Evolutionary conservation across 2,113 vertebrate species (phyloP).

Genomic region (Oriolus oriolus): DNA sequence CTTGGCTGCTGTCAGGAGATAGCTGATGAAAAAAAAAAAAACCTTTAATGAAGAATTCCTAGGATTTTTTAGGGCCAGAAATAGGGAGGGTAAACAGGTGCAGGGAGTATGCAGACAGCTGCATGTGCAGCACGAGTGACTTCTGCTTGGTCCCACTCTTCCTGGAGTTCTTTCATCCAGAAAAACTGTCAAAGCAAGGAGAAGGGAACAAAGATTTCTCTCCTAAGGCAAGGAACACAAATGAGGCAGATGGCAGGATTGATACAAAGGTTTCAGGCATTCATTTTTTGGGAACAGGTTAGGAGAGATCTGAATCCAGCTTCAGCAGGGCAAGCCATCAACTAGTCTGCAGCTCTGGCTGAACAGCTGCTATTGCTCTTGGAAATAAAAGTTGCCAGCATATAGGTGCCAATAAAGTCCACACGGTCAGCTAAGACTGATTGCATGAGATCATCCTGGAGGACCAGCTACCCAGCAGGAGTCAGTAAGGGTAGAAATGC

Average conservation of each 20-base stretch:
- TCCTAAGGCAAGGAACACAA: neutral
- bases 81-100: neutral
- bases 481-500: neutral
- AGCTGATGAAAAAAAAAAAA: neutral
- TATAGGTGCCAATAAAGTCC: neutral
- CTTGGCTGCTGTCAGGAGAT: neutral
- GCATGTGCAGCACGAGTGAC: neutral
- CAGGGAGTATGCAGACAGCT: neutral
- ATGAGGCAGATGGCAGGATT: neutral
- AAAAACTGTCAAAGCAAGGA: neutral
- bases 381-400: neutral
- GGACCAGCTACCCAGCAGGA: neutral
- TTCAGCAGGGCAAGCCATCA: neutral
- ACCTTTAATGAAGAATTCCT: neutral
- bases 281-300: neutral
- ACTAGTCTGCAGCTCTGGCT: neutral
- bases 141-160: neutral
- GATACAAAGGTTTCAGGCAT: neutral
- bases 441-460: neutral
- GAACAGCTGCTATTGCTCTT: neutral
- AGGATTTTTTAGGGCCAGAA: neutral
- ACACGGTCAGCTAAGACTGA: neutral
- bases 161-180: neutral
- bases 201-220: neutral
- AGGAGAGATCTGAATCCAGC: neutral